A percentile compares a stretch with the other conserved stretches of the same genome.
Evolutionary conservation across 2,113 vertebrate genomes (phyloP).

Genomic region (Cettia cetti): DNA sequence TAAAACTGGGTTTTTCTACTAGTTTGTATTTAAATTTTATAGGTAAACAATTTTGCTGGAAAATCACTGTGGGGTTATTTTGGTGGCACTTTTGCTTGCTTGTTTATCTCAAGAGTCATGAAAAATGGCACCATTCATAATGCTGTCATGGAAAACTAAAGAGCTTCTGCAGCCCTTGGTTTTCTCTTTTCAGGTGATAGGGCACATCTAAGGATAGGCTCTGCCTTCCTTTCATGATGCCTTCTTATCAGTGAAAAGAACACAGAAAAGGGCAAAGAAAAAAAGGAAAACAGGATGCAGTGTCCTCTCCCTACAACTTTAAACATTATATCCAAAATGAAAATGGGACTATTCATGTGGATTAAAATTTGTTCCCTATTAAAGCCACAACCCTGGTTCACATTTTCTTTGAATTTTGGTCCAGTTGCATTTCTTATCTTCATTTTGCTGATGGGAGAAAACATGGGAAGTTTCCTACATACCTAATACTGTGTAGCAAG

Average conservation of each 20-base stretch:
- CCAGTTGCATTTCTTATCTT: neutral
- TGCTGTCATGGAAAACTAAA: neutral
- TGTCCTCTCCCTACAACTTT: neutral
- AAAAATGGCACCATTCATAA: neutral
- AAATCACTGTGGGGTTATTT: neutral
- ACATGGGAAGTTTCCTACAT: neutral
- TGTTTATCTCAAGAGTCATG: neutral
- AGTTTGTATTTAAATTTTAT: neutral
- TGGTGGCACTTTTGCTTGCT: neutral
- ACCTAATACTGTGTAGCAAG: neutral
- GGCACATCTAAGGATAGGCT: accelerated
- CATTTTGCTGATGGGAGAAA: neutral
- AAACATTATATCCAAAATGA: neutral
- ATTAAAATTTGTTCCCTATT: neutral
- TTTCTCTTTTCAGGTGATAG: neutral
- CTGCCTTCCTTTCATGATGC: neutral
- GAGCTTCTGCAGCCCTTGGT: neutral
- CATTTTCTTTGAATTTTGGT: neutral
- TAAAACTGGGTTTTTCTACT: neutral
- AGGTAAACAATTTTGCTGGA: neutral
- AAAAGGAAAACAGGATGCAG: neutral
- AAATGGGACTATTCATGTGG: neutral
- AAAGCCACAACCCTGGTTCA: neutral
- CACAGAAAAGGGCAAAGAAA: neutral
- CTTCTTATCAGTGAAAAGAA: neutral